Conservation (phyloP, 2,797 vertebrate species). For the Todus mexicanus region DNA sequence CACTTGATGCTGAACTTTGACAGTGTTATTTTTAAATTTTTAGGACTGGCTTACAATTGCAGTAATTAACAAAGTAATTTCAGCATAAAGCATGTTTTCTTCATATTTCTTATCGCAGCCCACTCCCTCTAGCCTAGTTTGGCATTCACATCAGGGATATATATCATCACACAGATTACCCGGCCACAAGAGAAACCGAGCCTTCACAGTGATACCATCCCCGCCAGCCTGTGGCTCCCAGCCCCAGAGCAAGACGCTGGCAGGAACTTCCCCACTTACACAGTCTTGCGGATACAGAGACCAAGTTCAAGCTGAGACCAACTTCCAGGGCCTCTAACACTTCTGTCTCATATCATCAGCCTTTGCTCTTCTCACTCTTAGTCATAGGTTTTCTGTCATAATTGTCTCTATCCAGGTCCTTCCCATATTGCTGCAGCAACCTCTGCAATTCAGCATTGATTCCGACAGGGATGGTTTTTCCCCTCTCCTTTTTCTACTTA, state of each 20-base stretch:
- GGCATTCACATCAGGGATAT: background rate
- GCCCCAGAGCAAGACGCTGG: background rate
- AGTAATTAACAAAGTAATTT: background rate
- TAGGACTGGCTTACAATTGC: background rate
- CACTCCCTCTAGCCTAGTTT: background rate
- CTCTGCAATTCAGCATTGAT: background rate
- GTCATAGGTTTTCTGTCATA: background rate
- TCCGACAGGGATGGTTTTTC: rapidly evolving
- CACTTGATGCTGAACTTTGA: background rate
- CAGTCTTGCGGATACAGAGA: background rate
- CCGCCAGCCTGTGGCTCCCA: background rate
- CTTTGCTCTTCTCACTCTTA: background rate
- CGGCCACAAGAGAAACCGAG: background rate
- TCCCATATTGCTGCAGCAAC: background rate
- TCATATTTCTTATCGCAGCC: background rate
- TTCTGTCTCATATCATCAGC: background rate
- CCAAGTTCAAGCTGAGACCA: background rate
- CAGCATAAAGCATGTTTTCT: background rate
- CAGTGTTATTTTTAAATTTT: background rate
- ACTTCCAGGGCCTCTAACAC: background rate
- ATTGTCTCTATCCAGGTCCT: background rate
- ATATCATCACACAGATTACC: background rate
- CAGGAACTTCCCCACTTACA: background rate
- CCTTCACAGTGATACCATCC: rapidly evolving
- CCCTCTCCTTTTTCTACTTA: background rate